Conservation (phyloP, 2,113 vertebrate species). For the Syngnathus typhle region DNA sequence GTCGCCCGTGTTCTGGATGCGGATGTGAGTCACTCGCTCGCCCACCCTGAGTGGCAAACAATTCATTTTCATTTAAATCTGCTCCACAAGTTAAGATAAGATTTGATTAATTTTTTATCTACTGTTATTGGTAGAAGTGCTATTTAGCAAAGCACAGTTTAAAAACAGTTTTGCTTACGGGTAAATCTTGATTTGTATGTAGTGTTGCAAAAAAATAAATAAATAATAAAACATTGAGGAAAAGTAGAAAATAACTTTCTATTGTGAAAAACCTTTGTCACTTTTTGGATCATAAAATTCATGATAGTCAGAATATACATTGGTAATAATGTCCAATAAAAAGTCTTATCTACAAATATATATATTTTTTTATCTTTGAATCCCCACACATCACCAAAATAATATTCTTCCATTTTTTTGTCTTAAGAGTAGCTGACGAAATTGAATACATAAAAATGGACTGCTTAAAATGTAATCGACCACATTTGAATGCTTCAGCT, state of each 20-base stretch:
- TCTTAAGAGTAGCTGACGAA: too few species aligned
- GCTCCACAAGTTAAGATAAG: neutral
- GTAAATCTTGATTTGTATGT: neutral
- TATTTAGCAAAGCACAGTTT: neutral
- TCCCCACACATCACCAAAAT: neutral
- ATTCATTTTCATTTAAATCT: neutral
- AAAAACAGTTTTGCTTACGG: neutral
- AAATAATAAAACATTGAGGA: too few species aligned
- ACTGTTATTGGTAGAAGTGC: neutral
- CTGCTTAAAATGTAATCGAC: too few species aligned
- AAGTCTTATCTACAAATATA: too few species aligned
- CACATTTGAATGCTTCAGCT: too few species aligned
- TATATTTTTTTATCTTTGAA: too few species aligned
- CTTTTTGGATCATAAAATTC: neutral
- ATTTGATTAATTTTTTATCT: too few species aligned
- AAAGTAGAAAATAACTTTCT: neutral
- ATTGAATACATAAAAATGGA: too few species aligned
- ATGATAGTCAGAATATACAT: too few species aligned
- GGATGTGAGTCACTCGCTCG: slow-evolving; percentile 88
- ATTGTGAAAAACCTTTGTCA: neutral
- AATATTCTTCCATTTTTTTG: neutral
- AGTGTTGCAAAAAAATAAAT: too few species aligned
- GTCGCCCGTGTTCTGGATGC: slow-evolving; percentile 96
- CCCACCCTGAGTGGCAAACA: slow-evolving; percentile 74
- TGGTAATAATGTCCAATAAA: too few species aligned